Conservation (phyloP, 1,140 invertebrate species). For the Gryllus bimaculatus region DNA sequence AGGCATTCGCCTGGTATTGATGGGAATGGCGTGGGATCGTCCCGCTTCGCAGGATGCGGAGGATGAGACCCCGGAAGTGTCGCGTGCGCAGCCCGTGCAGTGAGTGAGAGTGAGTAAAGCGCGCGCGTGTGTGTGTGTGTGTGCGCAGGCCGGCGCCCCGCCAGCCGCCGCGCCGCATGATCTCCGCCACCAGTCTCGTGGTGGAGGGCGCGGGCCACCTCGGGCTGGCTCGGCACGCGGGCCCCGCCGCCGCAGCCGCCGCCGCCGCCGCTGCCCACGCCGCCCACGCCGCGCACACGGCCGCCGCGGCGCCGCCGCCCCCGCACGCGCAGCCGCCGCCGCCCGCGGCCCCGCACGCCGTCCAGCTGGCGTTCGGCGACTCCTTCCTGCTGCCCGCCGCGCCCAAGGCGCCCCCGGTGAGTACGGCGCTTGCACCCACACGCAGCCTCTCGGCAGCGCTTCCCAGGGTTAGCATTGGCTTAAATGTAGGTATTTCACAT, state of each 20-base stretch:
- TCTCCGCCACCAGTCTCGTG: slow-evolving; percentile 8
- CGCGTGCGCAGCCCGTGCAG: too few relatives aligned
- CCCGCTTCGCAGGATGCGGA: too few relatives aligned
- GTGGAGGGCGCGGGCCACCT: slow-evolving; percentile 7
- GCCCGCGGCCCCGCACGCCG: too few relatives aligned
- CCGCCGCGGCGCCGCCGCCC: not conserved
- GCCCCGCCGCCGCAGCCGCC: not conserved
- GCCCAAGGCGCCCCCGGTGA: not conserved
- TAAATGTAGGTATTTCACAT: too few relatives aligned
- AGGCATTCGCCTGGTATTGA: too few relatives aligned
- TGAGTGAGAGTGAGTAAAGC: too few relatives aligned
- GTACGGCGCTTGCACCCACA: not conserved
- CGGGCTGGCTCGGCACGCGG: not conserved
- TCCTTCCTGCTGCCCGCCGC: not conserved
- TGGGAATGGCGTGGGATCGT: too few relatives aligned
- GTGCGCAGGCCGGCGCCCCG: not conserved
- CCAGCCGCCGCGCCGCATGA: slow-evolving; percentile 8
- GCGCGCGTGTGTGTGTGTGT: not conserved
- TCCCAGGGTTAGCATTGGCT: too few relatives aligned
- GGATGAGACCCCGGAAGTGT: too few relatives aligned
- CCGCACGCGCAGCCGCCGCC: not conserved
- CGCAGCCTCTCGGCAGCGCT: too few relatives aligned
- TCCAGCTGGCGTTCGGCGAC: not conserved
- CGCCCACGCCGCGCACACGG: not conserved
- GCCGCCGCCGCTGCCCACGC: not conserved